Conservation (phyloP, 2,797 vertebrate genomes). For the Myotis planiceps region DNA sequence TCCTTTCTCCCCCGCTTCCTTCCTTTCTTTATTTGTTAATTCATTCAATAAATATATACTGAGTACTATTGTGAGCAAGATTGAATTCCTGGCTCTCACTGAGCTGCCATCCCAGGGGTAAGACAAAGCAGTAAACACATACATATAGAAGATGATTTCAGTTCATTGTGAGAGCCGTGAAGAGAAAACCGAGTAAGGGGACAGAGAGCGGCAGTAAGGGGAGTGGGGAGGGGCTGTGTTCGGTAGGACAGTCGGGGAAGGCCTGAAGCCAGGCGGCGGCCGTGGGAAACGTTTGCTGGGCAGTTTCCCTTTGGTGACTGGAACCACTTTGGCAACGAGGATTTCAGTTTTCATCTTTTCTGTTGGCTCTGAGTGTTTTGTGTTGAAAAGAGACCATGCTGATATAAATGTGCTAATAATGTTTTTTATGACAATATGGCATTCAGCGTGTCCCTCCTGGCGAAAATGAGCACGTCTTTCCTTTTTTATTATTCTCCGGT, state of each 20-base stretch:
- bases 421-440: not conserved
- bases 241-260: not conserved
- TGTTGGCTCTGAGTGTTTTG: not conserved
- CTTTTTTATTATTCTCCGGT: constrained; percentile 1
- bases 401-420: not conserved
- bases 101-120: not conserved
- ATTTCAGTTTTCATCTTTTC: not conserved
- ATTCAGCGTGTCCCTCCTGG: not conserved
- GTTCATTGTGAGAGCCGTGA: not conserved
- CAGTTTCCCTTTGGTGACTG: not conserved
- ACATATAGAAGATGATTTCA: not conserved
- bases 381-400: not conserved
- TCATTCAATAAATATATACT: not conserved
- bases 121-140: not conserved
- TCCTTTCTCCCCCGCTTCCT: too few species aligned
- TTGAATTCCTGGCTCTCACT: not conserved
- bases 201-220: too few species aligned
- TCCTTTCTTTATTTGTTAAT: not conserved
- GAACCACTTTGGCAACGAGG: not conserved
- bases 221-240: not conserved
- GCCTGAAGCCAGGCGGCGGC: fast-evolving
- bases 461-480: not conserved
- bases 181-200: not conserved
- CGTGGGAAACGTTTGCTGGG: not conserved
- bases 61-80: not conserved